Percentiles rank a stretch among this genome's conserved stretches.
Conservation (phyloP, 64 coral and sea anemone genomes). For the Cladopsammia gracilis region DNA sequence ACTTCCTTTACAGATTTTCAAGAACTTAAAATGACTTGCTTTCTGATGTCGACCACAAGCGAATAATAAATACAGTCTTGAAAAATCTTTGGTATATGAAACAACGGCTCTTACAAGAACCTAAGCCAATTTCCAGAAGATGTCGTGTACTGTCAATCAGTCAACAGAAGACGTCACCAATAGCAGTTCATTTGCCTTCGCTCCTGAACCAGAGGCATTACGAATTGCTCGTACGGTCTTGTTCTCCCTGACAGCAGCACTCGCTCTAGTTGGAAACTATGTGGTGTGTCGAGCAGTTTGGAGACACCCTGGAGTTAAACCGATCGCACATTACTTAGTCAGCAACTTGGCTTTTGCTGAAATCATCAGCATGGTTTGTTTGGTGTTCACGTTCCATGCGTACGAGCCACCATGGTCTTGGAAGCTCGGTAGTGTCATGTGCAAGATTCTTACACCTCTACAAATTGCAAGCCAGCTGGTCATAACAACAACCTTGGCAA, state of each 20-base stretch:
- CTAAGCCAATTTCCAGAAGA: not conserved
- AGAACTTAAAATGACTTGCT: no score
- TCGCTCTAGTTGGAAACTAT: slow-evolving; percentile 63
- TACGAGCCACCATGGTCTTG: slow-evolving; percentile 73
- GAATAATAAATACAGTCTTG: no score
- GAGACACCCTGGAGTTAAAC: slow-evolving; percentile 24
- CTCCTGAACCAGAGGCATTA: slow-evolving; percentile 35
- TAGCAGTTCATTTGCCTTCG: not conserved
- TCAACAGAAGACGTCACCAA: not conserved
- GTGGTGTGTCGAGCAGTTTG: slow-evolving; percentile 59
- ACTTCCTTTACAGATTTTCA: no score
- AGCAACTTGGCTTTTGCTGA: slow-evolving; percentile 83
- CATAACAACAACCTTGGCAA: slow-evolving; percentile 76
- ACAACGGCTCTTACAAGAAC: no score
- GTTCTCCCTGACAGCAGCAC: slow-evolving; percentile 22
- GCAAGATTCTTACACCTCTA: slow-evolving; percentile 60
- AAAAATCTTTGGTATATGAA: no score
- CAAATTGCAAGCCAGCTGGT: slow-evolving; percentile 74
- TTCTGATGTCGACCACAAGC: no score
- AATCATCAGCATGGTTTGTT: slow-evolving; percentile 55
- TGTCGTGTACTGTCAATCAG: not conserved
- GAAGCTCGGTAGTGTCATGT: slow-evolving; percentile 79
- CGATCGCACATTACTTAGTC: slow-evolving; percentile 68
- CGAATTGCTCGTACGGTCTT: slow-evolving; percentile 28
- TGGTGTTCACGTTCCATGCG: slow-evolving; percentile 51